Percentiles rank a stretch among this genome's conserved stretches.
phyloP scores from a whole-genome alignment of 1,140 invertebrate species.

The Cryptotermes secundus region DNA sequence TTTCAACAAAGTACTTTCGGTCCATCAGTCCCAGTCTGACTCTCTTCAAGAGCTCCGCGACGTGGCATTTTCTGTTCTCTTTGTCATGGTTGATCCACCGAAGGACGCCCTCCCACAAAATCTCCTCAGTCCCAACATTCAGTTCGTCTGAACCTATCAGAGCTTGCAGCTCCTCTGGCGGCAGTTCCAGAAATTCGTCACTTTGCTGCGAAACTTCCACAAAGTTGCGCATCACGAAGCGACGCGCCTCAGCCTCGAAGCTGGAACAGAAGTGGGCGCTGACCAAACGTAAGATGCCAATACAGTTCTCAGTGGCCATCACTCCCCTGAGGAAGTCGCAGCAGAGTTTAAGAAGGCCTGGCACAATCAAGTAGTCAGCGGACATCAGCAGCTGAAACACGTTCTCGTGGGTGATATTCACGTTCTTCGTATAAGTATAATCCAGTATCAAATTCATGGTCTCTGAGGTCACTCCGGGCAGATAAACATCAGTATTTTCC shows the following conservation, averaged over 20 bases:
- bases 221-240: conserved; percentile 73
- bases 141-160: conserved; percentile 53
- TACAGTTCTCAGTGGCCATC: no score
- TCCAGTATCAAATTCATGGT: no score
- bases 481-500: no score
- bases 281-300: no score
- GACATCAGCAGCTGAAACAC: no score
- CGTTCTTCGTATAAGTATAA: no score
- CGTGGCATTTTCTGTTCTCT: conserved; percentile 59
- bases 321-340: no score
- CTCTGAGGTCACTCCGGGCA: no score
- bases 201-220: conserved; percentile 63
- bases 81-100: conserved; percentile 66
- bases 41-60: conserved; percentile 73
- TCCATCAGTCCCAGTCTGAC: conserved; percentile 48
- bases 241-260: conserved; percentile 58
- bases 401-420: no score
- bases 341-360: no score
- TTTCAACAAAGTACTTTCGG: not conserved
- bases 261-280: not conserved
- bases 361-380: no score
- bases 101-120: conserved; percentile 64
- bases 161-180: conserved; percentile 62
- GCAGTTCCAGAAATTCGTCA: conserved; percentile 68
- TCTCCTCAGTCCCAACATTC: conserved; percentile 65